phyloP scores from a whole-genome alignment of 2,797 vertebrate species.

The Mastacembelus armatus region DNA sequence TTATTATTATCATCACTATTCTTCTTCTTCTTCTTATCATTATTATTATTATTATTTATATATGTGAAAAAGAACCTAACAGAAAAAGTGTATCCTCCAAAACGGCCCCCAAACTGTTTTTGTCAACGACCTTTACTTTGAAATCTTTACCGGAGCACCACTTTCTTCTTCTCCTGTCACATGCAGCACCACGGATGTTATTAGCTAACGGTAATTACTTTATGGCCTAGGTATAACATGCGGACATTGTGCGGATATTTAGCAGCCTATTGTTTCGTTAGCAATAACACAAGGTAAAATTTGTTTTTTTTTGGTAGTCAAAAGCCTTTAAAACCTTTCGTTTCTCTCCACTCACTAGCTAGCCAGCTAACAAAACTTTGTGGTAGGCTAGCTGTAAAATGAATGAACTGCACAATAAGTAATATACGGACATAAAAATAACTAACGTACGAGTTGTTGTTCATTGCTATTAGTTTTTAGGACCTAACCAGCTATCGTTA shows the following conservation, averaged over 20 bases:
- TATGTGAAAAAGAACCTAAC: no score
- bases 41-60: no score
- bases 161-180: conserved; percentile 1
- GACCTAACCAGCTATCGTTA: background rate
- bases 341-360: background rate
- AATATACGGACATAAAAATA: no score
- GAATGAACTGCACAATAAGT: background rate
- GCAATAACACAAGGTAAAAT: conserved; percentile 50
- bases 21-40: no score
- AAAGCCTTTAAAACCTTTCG: background rate
- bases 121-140: conserved; percentile 26
- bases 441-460: background rate
- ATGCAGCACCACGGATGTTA: conserved; percentile 16
- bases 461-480: background rate
- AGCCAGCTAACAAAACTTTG: background rate
- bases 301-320: background rate
- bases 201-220: conserved; percentile 1
- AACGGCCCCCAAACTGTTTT: no score
- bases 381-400: background rate
- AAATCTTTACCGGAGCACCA: background rate
- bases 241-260: background rate
- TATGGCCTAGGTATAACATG: background rate
- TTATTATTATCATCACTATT: no score
- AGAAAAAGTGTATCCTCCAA: no score
- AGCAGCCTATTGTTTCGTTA: background rate